Percentiles rank a stretch among this genome's conserved stretches.
phyloP scores from a whole-genome alignment of 1,140 invertebrate genomes.

The Sinella curviseta region DNA sequence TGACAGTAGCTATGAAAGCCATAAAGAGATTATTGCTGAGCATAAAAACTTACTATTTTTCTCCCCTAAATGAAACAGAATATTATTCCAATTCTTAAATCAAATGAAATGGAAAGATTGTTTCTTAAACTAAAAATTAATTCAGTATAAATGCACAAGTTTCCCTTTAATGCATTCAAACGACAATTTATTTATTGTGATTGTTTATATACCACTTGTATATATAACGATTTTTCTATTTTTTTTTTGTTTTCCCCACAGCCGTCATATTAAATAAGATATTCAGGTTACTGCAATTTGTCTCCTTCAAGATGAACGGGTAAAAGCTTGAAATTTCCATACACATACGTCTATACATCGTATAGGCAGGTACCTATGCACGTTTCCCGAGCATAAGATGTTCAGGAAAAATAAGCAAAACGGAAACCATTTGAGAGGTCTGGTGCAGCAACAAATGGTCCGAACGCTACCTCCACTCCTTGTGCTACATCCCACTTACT shows the following conservation, averaged over 20 bases:
- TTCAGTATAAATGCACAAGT: background rate
- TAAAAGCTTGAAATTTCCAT: background rate
- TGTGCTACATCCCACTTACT: no score
- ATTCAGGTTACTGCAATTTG: slow-evolving; percentile 21
- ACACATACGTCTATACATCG: no score
- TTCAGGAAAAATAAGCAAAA: background rate
- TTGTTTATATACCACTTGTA: no score
- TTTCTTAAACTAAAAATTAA: background rate
- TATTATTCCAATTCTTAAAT: no score
- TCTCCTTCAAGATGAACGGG: background rate
- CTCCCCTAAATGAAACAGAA: no score
- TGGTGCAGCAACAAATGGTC: slow-evolving; percentile 24
- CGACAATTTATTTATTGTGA: background rate
- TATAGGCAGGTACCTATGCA: no score
- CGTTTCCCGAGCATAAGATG: background rate
- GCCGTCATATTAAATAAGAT: background rate
- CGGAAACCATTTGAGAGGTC: slow-evolving; percentile 8
- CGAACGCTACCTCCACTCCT: no score
- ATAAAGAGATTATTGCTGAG: background rate
- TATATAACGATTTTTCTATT: background rate
- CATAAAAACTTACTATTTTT: no score
- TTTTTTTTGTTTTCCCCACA: background rate
- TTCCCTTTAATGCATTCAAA: background rate
- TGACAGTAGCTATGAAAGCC: no score
- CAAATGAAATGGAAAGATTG: background rate